Evolutionary conservation across 2,797 vertebrate genomes (phyloP).

Genomic region (Anolis apletophallus): DNA sequence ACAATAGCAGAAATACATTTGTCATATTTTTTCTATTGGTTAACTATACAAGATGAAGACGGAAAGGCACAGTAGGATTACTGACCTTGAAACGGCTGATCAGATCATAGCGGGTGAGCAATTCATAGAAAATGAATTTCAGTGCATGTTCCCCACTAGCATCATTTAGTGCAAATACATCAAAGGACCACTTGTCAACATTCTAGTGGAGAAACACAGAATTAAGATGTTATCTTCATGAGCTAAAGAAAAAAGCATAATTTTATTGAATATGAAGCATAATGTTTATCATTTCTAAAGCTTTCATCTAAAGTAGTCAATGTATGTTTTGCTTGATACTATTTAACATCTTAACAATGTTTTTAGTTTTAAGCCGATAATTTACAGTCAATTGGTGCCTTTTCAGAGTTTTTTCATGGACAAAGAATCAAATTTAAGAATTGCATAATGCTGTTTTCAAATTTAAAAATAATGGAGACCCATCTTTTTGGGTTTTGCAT

Average conservation of each 20-base stretch:
- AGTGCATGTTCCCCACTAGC: conserved; percentile 92
- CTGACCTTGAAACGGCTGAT: conserved; percentile 96
- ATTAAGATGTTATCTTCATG: conserved; percentile 37
- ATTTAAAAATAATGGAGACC: not conserved
- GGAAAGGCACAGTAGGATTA: conserved; percentile 30
- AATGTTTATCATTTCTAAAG: not conserved
- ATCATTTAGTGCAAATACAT: conserved; percentile 95
- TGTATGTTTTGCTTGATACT: not conserved
- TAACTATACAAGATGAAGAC: not conserved
- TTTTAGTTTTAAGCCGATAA: not conserved
- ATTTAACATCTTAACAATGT: not conserved
- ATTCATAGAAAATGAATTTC: conserved; percentile 96
- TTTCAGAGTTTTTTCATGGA: not conserved
- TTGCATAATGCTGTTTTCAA: conserved; percentile 3
- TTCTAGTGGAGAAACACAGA: conserved; percentile 77
- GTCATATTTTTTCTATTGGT: not conserved
- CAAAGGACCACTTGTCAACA: conserved; percentile 93
- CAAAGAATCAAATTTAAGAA: conserved; percentile 1
- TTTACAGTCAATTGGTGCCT: not conserved
- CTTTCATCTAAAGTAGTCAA: conserved; percentile 18
- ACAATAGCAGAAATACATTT: not conserved
- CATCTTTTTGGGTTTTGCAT: not conserved
- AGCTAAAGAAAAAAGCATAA: not conserved
- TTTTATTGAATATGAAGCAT: not conserved
- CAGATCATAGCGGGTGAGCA: conserved; percentile 94